These are phyloP conservation scores for Anisognathus igniventris DNA, from an alignment of 2,797 vertebrate genomes.

Conservation along the genomic window DNA sequence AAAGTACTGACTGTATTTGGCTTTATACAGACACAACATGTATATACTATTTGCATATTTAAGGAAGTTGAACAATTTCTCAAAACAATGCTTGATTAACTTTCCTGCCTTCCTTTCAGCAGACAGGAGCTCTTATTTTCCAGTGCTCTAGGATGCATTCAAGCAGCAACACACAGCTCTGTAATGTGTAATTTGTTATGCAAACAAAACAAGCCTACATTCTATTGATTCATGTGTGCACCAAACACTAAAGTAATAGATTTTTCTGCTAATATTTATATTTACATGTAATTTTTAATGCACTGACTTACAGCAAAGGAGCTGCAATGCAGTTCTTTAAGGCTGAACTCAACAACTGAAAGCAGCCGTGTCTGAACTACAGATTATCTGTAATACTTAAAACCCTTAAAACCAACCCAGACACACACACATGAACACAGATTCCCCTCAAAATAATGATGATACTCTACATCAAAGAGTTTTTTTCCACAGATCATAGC, in stretches of 20 bases:
- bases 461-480: not conserved
- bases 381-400: conserved; percentile 15
- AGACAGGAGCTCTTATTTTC: not conserved
- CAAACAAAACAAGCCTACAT: not conserved
- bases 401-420: conserved; percentile 21
- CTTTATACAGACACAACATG: not conserved
- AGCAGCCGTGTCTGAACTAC: conserved; percentile 15
- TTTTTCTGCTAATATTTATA: not conserved
- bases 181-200: not conserved
- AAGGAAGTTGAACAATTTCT: not conserved
- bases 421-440: not conserved
- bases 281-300: not conserved
- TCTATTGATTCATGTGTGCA: not conserved
- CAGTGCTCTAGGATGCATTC: not conserved
- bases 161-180: not conserved
- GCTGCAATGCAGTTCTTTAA: not conserved
- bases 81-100: conserved; percentile 6
- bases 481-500: not conserved
- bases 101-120: conserved; percentile 19
- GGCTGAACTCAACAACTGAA: not conserved
- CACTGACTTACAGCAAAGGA: not conserved
- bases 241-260: not conserved
- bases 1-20: not conserved
- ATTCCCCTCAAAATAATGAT: not conserved
- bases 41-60: not conserved